These are phyloP conservation scores for Ochlodes sylvanus DNA, from an alignment of 2,888 invertebrate genomes.

Conservation along the genomic window DNA sequence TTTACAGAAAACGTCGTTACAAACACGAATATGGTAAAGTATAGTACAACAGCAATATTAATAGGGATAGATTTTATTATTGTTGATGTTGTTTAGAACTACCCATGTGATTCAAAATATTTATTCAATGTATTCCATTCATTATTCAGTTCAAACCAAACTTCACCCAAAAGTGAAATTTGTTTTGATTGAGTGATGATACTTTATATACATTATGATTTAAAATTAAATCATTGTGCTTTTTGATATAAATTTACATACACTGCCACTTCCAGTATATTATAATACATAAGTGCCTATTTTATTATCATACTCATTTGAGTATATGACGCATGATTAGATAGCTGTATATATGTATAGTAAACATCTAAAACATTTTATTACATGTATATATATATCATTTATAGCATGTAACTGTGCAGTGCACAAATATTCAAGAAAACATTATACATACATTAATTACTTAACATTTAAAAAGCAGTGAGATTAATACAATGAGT, in stretches of 20 bases:
- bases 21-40: conserved; percentile 90
- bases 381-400: too few species aligned
- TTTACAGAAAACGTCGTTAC: conserved; percentile 90
- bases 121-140: not conserved
- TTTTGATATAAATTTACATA: not conserved
- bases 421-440: not conserved
- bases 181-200: not conserved
- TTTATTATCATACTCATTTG: too few species aligned
- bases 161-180: not conserved
- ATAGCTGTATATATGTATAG: not conserved
- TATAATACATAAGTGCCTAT: conserved; percentile 14
- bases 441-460: not conserved
- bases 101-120: not conserved
- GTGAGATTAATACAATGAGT: too few species aligned
- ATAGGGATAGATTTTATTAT: conserved; percentile 15
- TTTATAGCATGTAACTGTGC: not conserved
- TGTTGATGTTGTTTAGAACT: not conserved
- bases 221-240: not conserved
- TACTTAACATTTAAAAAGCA: too few species aligned
- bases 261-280: not conserved
- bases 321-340: not conserved
- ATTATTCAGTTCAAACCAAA: not conserved
- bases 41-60: conserved; percentile 61
- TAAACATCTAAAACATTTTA: too few species aligned
- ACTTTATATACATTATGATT: not conserved